A percentile compares a stretch with the other conserved stretches of the same genome.
Evolutionary conservation across 2,888 invertebrate genomes (phyloP).

Genomic region (Eulithis prunata): DNA sequence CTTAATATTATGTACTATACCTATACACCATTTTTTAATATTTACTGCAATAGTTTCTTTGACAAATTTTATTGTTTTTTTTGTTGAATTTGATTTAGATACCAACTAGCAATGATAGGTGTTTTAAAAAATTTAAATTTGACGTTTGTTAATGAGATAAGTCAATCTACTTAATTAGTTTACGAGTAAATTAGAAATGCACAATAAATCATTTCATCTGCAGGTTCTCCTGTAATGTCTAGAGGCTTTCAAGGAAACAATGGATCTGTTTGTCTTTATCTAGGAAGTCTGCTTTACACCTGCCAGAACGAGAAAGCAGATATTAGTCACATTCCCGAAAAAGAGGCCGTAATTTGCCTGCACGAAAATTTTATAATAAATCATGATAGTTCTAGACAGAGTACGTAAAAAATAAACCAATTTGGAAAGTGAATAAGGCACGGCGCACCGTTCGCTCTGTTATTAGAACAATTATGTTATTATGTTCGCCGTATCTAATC

Average conservation of each 20-base stretch:
- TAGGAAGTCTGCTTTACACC: conserved; percentile 45
- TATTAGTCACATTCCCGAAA: conserved; percentile 62
- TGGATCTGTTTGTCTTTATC: conserved; percentile 66
- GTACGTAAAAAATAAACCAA: conserved; percentile 81
- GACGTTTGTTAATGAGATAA: conserved; percentile 51
- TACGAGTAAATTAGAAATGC: conserved; percentile 78
- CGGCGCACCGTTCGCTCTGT: conserved; percentile 75
- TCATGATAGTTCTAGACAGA: conserved; percentile 84
- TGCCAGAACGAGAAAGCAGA: conserved; percentile 65
- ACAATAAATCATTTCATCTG: conserved; percentile 75
- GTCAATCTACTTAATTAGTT: conserved; percentile 78
- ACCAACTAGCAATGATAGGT: not conserved
- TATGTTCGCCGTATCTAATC: conserved; percentile 84
- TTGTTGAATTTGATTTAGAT: too few species aligned
- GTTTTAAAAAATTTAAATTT: not conserved
- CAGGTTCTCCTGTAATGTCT: conserved; percentile 61
- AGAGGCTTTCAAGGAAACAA: conserved; percentile 74
- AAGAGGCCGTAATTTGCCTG: conserved; percentile 80
- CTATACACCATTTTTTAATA: too few species aligned
- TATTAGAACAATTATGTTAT: conserved; percentile 85
- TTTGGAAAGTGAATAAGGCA: conserved; percentile 84
- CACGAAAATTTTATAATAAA: conserved; percentile 84
- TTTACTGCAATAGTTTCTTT: too few species aligned
- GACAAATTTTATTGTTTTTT: not conserved
- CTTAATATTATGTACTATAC: too few species aligned